These are phyloP conservation scores for Drosophila tani DNA, from an alignment of 1,140 invertebrate species.

Conservation along the genomic window DNA sequence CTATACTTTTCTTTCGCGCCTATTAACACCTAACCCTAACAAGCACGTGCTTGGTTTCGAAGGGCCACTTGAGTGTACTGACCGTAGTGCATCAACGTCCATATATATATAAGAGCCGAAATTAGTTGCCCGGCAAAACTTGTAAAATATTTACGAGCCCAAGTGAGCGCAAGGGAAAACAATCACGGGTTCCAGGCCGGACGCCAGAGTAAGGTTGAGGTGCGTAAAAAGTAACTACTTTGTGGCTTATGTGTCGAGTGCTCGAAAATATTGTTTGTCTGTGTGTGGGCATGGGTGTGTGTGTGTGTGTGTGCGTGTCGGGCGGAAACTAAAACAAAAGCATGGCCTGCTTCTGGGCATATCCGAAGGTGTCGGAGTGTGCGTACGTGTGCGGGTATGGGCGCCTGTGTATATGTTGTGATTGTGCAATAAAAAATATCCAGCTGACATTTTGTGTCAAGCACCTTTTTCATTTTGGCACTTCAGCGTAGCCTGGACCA, in stretches of 20 bases:
- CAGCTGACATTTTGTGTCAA: constrained; percentile 84
- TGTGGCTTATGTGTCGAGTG: constrained; percentile 77
- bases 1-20: no score
- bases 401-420: constrained; percentile 60
- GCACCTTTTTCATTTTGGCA: constrained; percentile 83
- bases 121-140: constrained; percentile 66
- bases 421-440: constrained; percentile 84
- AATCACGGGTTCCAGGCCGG: constrained; percentile 17
- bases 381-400: constrained; percentile 8
- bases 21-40: no score
- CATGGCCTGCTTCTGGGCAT: constrained; percentile 27
- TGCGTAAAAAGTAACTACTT: constrained; percentile 81
- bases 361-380: constrained; percentile 31
- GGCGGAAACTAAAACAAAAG: constrained; percentile 50
- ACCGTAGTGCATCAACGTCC: no score
- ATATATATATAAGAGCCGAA: constrained; percentile 66
- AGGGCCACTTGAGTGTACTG: no score
- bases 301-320: constrained; percentile 17
- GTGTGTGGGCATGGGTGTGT: constrained; percentile 2
- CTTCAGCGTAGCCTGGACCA: constrained; percentile 56
- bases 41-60: no score
- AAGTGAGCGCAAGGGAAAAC: constrained; percentile 58
- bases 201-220: constrained; percentile 41
- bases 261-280: constrained; percentile 48
- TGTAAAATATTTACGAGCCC: constrained; percentile 82